Evolutionary conservation across 2,888 invertebrate genomes (phyloP), one percentile per base, ranked within the genome.

Genomic region (Eilema griseolum): DNA sequence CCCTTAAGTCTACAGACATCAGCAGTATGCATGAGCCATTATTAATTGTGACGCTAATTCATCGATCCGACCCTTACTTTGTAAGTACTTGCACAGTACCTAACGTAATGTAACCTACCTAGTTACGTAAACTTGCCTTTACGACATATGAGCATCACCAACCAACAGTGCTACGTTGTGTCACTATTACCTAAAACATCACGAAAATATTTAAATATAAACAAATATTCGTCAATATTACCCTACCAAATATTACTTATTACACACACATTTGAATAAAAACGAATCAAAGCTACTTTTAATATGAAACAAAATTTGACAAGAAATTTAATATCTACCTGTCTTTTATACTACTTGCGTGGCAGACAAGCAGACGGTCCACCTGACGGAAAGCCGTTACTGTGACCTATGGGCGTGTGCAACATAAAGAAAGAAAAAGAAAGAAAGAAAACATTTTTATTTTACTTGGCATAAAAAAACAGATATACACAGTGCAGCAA

Each of bases 131-230:
- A 62, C 37, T 1, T 2, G 7, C 10, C 16, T 24, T 62, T 62
- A n/a, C 37, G 62, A 24, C 62, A 61, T 23, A 61, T 33, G 46
- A 20, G 20, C 16, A 20, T 46, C 46, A 46, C 46, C 46, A 20
- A 16, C 46, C 24, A 37, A 41, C 16, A 41, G 62, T 23, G 4
- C 33, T 14, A 24, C n/a, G 24, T 62, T 37, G 37, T 62, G 37
- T 62, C 62, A 41, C 41, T 62, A 62, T 46, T 46, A 46, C 46
- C 3, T 41, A 62, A 62, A 59, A 26, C 59, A 59, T 16, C 7
- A 59, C 14, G 7, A 59, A 59, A 59, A 26, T 5, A 26, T 23
- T 26, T 57, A 12, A 4, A 57, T 20, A 46, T 46, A 46, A 20
- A 20, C 5, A 46, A 46, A 46, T 46, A 37, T 11, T 37, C 33